Base-by-base conservation (phyloP, 35 echinoderm and acorn worm species). In the Holothuria glaberrima region DNA sequence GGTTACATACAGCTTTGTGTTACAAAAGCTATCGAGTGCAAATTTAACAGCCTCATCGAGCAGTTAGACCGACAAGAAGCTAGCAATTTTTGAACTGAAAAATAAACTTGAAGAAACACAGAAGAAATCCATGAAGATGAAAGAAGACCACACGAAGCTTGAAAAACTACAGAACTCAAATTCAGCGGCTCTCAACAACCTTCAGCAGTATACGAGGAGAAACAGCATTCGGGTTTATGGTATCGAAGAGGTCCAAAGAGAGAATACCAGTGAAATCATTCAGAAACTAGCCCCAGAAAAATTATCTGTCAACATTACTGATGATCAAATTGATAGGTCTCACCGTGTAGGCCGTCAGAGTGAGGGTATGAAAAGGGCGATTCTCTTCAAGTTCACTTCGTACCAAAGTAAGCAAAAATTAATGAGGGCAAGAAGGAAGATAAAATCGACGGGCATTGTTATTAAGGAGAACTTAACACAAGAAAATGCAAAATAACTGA, bases 361-460 rank as follows among this genome's bases (percentile, higher is more conserved):
- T 54, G 50, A 54, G 16, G 50, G 50, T 1, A 54, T 54, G 50
- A 14, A 5, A 54, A 54, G 50, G 16, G 50, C 50, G 50, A 54
- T 54, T 17, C 50, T 54, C 21, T 9, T 26, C 25, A 69, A 69
- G 66, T 69, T 69, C n/a, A 69, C 66, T 0, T 78, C 34, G 7
- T 44, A 17, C 74, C 38, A 48, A 36, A 78, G 5, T 35, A 48
- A 78, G 45, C 74, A 78, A 78, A 0, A 48, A 46, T 20, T 69
- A 22, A 78, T 78, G 34, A 12, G 74, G n/a, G 30, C 74, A 48
- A 78, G 74, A 48, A 78, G 31, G 16, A 78, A 38, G 32, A 9
- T 78, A 1, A 78, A 78, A 35, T 78, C 74, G 12, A 41, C 74
- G 9, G 31, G 74, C 10, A 78, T 78, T 14, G 74, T 78, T 27